Base-by-base conservation (phyloP, 1,140 invertebrate species). In the Anthonomus grandis region DNA sequence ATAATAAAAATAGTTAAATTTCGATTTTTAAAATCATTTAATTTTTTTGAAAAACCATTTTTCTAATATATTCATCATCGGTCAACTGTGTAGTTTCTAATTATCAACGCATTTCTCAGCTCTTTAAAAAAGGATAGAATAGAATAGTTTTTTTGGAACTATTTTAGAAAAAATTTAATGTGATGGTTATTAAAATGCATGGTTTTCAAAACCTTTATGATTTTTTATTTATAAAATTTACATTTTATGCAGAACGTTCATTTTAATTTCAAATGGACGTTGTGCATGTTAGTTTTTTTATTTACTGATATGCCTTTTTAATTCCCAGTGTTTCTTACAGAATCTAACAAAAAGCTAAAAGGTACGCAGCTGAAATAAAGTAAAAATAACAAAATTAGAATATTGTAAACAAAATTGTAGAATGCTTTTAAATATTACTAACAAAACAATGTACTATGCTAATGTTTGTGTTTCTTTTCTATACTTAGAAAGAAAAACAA, bases 341-440 rank as follows among this genome's bases (percentile, higher is more conserved):
- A 81, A 79, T 81, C 82, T 81, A 84, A 85, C 81, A 84, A 83
- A 83, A 82, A 81, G 77, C 78, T 82, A 70, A 83, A 83, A 84
- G 83, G 82, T 83, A 84, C 71, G 73, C 64, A 57, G 65, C 59
- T 60, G 60, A 54, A 23, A 50, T 17, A 44, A 51, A 51, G 45
- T 58, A 58, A 55, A 49, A 47, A 17, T 50, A 45, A 27, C 4
- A 60, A n/a, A n/a, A 46, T 54, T 50, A 54, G 51, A 39, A 12
- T 51, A 13, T 27, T 15, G 13, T 51, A 21, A 21, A 51, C 19
- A 41, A 12, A 13, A 17, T 13, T 10, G 27, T 31, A 31, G 27
- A 31, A n/a, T n/a, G n/a, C n/a, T n/a, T n/a, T n/a, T n/a, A n/a
- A n/a, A n/a, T n/a, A n/a, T n/a, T n/a, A n/a, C n/a, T n/a, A n/a